These are phyloP conservation scores for Dorcus hopei DNA, from an alignment of 2,888 invertebrate species.

Conservation along the genomic window DNA sequence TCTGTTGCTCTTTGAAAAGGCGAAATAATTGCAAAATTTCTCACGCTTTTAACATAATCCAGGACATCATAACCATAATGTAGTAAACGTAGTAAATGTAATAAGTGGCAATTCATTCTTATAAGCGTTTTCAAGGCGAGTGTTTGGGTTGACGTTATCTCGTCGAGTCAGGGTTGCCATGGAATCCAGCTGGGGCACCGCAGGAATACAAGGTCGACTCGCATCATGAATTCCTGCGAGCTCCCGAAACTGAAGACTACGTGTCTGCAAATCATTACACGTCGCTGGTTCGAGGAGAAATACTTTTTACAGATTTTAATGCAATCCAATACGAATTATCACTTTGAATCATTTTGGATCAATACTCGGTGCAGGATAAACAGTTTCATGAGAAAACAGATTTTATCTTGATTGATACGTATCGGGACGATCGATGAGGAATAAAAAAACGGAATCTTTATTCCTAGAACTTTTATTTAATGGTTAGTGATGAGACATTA, in stretches of 20 bases:
- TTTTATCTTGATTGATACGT: too few species aligned
- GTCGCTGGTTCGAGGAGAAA: slow-evolving; percentile 3
- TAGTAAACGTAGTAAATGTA: slow-evolving; percentile 19
- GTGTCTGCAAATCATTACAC: slow-evolving; percentile 25
- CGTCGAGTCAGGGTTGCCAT: slow-evolving; percentile 35
- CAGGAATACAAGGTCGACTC: slow-evolving; percentile 29
- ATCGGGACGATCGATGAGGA: too few species aligned
- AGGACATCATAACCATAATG: background rate
- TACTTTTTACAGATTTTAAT: background rate
- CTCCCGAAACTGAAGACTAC: slow-evolving; percentile 20
- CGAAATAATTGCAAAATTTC: too few species aligned
- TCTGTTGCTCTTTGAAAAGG: too few species aligned
- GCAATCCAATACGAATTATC: background rate
- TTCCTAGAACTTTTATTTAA: too few species aligned
- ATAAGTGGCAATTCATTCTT: slow-evolving; percentile 23
- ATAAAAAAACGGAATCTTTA: too few species aligned
- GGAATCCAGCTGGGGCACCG: slow-evolving; percentile 30
- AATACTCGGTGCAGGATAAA: too few species aligned
- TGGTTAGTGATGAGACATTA: too few species aligned
- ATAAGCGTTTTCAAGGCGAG: slow-evolving; percentile 13
- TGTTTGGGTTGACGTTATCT: slow-evolving; percentile 27
- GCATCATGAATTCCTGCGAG: slow-evolving; percentile 23
- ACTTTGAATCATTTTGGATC: background rate
- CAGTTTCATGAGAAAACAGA: too few species aligned
- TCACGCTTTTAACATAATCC: too few species aligned